Evolutionary conservation across 2,888 invertebrate genomes (phyloP).

Genomic region (Andrena praecox): DNA sequence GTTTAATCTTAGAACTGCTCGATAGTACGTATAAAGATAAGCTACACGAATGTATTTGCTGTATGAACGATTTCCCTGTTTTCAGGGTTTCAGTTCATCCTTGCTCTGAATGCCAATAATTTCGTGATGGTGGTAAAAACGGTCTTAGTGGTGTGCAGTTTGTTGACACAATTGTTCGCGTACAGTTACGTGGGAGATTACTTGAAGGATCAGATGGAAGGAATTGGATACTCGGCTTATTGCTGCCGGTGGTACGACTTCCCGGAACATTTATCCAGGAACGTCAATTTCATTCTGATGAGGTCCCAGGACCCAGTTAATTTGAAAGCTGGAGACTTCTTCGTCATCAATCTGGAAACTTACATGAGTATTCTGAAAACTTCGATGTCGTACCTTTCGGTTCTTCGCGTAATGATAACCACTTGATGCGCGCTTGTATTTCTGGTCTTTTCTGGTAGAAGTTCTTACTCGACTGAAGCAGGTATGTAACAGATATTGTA

Average conservation of each 20-base stretch:
- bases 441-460: background rate
- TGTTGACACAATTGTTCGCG: conserved; percentile 21
- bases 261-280: background rate
- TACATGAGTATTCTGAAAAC: conserved; percentile 34
- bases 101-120: background rate
- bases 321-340: conserved; percentile 20
- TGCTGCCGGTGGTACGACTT: conserved; percentile 21
- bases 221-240: conserved; percentile 21
- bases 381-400: conserved; percentile 37
- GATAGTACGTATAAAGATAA: too few species aligned
- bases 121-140: conserved; percentile 10
- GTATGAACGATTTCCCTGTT: background rate
- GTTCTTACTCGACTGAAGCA: background rate
- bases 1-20: too few species aligned
- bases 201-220: conserved; percentile 23
- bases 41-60: too few species aligned
- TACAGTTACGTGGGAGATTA: conserved; percentile 46
- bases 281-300: conserved; percentile 14
- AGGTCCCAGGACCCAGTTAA: background rate
- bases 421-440: background rate
- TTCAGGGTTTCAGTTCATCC: conserved; percentile 39
- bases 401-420: conserved; percentile 33
- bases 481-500: background rate
- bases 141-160: background rate
- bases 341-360: conserved; percentile 24